phyloP scores from a whole-genome alignment of 2,113 vertebrate species.

The Gymnobelideus leadbeateri region DNA sequence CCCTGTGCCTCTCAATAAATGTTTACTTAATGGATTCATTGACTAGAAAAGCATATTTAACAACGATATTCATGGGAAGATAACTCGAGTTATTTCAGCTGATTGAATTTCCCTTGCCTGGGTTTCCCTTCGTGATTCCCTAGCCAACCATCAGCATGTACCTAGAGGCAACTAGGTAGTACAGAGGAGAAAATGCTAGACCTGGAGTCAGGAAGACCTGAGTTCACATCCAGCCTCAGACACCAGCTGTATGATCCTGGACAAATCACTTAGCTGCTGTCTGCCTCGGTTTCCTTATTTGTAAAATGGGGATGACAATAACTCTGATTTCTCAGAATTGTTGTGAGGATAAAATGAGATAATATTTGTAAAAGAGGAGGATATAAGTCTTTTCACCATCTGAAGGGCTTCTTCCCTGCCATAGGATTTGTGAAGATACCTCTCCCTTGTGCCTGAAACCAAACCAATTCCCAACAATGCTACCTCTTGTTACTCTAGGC shows the following conservation, averaged over 20 bases:
- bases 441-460: too few species aligned
- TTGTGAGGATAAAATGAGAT: conserved; percentile 35
- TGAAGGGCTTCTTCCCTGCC: not conserved
- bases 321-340: not conserved
- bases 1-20: not conserved
- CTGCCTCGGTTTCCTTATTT: conserved; percentile 37
- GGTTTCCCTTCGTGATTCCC: too few species aligned
- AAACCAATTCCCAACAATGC: too few species aligned
- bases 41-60: too few species aligned
- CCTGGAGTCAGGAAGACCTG: not conserved
- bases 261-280: conserved; percentile 53
- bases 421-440: too few species aligned
- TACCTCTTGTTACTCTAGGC: too few species aligned
- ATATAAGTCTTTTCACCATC: not conserved
- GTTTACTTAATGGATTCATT: too few species aligned
- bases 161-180: too few species aligned
- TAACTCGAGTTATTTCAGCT: too few species aligned
- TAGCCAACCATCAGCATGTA: too few species aligned
- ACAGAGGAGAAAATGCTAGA: conserved; percentile 34
- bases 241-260: conserved; percentile 3
- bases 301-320: conserved; percentile 15
- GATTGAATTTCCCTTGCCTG: too few species aligned
- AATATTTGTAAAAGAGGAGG: conserved; percentile 14
- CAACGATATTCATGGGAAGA: too few species aligned
- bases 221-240: conserved; percentile 15